These are phyloP conservation scores for Octomys mimax DNA, from an alignment of 2,797 vertebrate species.

Conservation along the genomic window DNA sequence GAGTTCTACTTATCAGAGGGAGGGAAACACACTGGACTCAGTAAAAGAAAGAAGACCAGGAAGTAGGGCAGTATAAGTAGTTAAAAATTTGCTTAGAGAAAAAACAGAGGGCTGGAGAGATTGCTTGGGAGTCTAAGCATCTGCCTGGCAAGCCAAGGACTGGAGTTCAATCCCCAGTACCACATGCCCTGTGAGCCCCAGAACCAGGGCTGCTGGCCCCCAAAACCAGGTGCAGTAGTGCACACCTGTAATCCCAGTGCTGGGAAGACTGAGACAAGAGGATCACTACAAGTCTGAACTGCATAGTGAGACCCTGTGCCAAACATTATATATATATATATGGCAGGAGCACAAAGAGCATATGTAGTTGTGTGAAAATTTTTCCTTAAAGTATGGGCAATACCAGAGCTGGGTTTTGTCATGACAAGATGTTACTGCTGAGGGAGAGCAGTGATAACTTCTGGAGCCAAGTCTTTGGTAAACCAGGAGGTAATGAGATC, in stretches of 20 bases:
- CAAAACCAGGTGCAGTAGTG: too few species aligned
- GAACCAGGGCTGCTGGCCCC: too few species aligned
- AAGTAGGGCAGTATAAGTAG: neutral
- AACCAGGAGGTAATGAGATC: neutral
- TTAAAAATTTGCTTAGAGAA: neutral
- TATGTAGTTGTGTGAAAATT: neutral
- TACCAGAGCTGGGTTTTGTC: neutral
- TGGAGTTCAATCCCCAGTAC: too few species aligned
- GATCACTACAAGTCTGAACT: too few species aligned
- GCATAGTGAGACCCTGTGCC: too few species aligned
- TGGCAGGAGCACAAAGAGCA: neutral
- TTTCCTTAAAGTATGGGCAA: neutral
- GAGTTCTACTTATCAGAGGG: neutral
- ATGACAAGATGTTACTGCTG: neutral
- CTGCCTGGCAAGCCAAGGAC: too few species aligned
- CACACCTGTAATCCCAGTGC: too few species aligned
- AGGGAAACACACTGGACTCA: neutral
- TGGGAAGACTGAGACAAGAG: too few species aligned
- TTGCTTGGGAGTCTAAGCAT: too few species aligned
- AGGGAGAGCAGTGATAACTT: neutral
- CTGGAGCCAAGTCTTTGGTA: neutral
- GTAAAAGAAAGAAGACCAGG: neutral
- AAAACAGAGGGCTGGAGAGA: neutral
- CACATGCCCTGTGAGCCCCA: too few species aligned
- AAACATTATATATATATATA: too few species aligned